Base-by-base conservation (phyloP, 2,888 invertebrate species). In the Shargacucullia verbasci region DNA sequence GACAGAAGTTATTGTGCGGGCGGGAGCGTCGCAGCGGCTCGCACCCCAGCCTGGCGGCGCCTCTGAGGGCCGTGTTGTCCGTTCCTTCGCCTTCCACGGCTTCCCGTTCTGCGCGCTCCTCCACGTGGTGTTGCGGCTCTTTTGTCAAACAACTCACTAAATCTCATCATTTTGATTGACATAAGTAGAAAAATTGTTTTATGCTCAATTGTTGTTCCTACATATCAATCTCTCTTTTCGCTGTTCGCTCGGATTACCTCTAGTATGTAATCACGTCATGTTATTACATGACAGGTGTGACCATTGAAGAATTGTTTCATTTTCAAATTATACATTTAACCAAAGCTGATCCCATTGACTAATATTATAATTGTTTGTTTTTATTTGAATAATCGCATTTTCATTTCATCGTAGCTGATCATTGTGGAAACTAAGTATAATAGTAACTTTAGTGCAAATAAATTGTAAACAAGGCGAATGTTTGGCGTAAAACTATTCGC, bases 61-160 rank as follows among this genome's bases (percentile, higher is more conserved):
- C 82, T 56, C 70, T 80, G 58, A 75, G 81, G 38, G 64, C 80
- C 56, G 81, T 67, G 59, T 76, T 70, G 55, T 55, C 67, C 39
- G 78, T 77, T 45, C 73, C 80, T 33, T 73, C 83, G 47, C 63
- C 78, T 66, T 66, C 75, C 70, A 34, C 84, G 75, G 56, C 79
- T 78, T 58, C 85, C 77, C 91, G 91, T 79, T 95, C 95, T 54
- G 94, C 95, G 38, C 94, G 96, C 75, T 95, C 96, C 60, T 95
- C 96, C 70, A 96, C 96, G 27, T 97, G 97, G 97, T 97, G 97
- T 89, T 97, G 97, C 88, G 97, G 97, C 85, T 95, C 96, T 75
- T 96, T 97, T 91, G 96, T 97, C 86, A 96, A 96, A 88, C 96
- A 97, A 78, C 95, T 97, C 91, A 95, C 96, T 78, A 96, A 96